These are phyloP conservation scores for Hippocampus barbouri DNA, from an alignment of 2,113 vertebrate genomes.

Conservation along the genomic window DNA sequence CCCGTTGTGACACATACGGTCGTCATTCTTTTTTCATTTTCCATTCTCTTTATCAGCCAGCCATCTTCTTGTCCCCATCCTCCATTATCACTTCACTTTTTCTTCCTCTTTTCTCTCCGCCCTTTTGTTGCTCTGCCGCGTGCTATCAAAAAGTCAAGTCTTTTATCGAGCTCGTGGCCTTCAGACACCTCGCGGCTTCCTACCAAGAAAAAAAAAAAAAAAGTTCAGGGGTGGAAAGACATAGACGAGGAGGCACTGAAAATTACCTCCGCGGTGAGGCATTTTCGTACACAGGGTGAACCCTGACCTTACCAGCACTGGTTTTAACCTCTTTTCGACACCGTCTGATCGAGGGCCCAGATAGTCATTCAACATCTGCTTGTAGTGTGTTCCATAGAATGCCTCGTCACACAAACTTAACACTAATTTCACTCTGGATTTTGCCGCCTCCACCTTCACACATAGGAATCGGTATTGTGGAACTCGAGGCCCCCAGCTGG, in stretches of 20 bases:
- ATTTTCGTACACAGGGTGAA: slow-evolving; percentile 41
- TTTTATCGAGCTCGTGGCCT: slow-evolving; percentile 41
- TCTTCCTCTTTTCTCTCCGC: neutral
- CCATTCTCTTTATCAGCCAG: neutral
- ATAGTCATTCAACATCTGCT: slow-evolving; percentile 33
- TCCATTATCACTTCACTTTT: slow-evolving; percentile 1
- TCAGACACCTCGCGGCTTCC: slow-evolving; percentile 40
- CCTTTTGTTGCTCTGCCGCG: slow-evolving; percentile 32
- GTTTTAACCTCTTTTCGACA: slow-evolving; percentile 25
- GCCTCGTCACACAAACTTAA: slow-evolving; percentile 19
- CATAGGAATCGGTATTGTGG: slow-evolving; percentile 44
- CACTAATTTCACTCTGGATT: slow-evolving; percentile 31
- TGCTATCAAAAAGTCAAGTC: slow-evolving; percentile 37
- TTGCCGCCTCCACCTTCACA: slow-evolving; percentile 15
- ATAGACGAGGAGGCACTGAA: neutral
- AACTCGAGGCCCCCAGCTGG: slow-evolving; percentile 50
- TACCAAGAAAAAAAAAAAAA: slow-evolving; percentile 3
- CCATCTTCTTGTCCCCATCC: neutral
- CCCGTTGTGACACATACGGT: slow-evolving; percentile 4
- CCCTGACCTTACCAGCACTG: slow-evolving; percentile 42
- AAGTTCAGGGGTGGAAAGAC: neutral
- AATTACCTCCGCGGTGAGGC: slow-evolving; percentile 28
- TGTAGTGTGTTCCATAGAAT: slow-evolving; percentile 44
- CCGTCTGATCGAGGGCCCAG: slow-evolving; percentile 21
- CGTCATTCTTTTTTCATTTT: slow-evolving; percentile 19